A percentile compares a stretch with the other conserved stretches of the same genome.
Evolutionary conservation across 2,113 vertebrate genomes (phyloP).

Genomic region (Etheostoma cragini): DNA sequence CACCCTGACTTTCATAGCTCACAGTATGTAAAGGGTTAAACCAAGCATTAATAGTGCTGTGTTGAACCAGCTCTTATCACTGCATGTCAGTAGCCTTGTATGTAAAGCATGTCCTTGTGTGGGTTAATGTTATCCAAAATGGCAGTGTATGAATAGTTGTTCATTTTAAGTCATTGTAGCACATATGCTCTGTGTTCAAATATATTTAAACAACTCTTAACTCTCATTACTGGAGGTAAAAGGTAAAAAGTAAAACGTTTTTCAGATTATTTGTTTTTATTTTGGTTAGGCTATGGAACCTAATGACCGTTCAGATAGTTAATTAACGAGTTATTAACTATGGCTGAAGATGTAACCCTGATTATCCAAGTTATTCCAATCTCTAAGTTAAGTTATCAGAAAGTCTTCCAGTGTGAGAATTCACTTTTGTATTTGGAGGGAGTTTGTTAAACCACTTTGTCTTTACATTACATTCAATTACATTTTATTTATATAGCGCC

Average conservation of each 20-base stretch:
- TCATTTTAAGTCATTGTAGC: slow-evolving; percentile 13
- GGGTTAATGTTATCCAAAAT: background rate
- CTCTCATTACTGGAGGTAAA: background rate
- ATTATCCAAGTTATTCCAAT: background rate
- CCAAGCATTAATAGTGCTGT: background rate
- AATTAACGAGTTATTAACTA: no score
- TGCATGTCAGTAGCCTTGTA: background rate
- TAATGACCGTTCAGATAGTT: no score
- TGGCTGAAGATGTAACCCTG: background rate
- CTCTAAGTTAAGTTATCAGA: background rate
- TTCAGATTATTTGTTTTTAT: no score
- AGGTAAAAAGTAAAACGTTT: no score
- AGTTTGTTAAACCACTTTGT: background rate
- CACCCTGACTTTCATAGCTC: background rate
- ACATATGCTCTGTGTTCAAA: slow-evolving; percentile 6
- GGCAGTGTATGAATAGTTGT: background rate
- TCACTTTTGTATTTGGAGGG: background rate
- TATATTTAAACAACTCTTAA: slow-evolving; percentile 9
- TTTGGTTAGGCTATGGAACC: no score
- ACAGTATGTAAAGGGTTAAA: background rate
- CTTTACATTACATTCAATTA: background rate
- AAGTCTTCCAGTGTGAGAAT: background rate
- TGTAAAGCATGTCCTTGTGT: background rate
- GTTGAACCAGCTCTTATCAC: background rate
- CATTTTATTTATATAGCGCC: no score